A percentile compares a stretch with the other conserved stretches of the same genome.
Evolutionary conservation across 2,888 invertebrate species (phyloP).

Genomic region (Lathronympha strigana): DNA sequence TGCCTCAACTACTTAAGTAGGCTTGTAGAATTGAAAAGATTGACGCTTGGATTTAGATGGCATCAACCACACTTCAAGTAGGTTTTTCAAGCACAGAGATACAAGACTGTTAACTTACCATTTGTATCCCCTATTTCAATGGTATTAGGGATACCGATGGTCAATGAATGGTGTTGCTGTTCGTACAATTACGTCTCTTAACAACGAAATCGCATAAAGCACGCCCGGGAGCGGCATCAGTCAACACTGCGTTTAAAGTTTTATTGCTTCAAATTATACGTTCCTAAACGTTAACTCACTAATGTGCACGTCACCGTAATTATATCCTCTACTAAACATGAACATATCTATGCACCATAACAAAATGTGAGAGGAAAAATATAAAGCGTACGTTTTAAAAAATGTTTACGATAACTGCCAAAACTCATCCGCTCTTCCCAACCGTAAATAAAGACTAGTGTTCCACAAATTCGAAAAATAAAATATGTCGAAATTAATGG

Average conservation of each 20-base stretch:
- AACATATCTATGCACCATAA: conserved; percentile 20
- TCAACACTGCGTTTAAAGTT: conserved; percentile 48
- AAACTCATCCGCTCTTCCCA: conserved; percentile 24
- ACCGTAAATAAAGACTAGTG: conserved; percentile 5
- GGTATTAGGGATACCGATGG: too few relatives aligned
- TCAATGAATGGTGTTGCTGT: too few relatives aligned
- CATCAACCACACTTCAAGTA: too few relatives aligned
- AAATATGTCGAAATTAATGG: conserved; percentile 51
- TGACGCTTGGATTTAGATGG: too few relatives aligned
- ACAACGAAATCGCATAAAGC: conserved; percentile 47
- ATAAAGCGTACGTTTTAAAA: conserved; percentile 1
- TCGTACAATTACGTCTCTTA: conserved; percentile 10
- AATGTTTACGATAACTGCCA: conserved; percentile 34
- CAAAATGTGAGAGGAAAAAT: not conserved
- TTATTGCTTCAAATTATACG: conserved; percentile 66
- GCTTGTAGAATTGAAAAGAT: too few relatives aligned
- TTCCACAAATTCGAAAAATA: conserved; percentile 44
- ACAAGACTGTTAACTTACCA: too few relatives aligned
- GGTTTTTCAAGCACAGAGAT: too few relatives aligned
- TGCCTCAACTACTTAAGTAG: too few relatives aligned
- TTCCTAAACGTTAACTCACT: conserved; percentile 59
- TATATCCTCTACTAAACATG: conserved; percentile 40
- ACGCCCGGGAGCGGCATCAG: conserved; percentile 37
- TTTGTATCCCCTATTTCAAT: too few relatives aligned
- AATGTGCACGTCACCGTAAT: conserved; percentile 50